Conservation (phyloP, 2,888 invertebrate species). For the Automeris io region DNA sequence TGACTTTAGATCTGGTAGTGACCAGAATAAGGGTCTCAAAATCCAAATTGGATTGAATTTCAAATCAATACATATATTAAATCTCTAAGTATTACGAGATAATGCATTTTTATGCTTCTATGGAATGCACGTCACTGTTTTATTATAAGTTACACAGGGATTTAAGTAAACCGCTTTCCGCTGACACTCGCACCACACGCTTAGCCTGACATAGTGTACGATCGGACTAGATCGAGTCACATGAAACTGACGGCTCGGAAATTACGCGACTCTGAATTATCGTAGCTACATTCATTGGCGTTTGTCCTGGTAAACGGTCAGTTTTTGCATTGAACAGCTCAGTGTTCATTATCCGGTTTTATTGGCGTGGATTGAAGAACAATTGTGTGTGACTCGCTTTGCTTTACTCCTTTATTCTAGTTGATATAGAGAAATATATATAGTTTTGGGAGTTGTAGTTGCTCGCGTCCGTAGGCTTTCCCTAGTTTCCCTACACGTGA, state of each 20-base stretch:
- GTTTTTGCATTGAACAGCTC: background rate
- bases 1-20: too few species aligned
- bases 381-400: background rate
- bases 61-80: too few species aligned
- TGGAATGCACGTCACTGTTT: too few species aligned
- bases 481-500: too few species aligned
- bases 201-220: slow-evolving; percentile 21
- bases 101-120: too few species aligned
- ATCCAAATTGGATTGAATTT: too few species aligned
- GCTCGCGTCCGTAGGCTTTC: too few species aligned
- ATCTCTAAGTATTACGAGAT: too few species aligned
- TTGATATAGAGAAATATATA: too few species aligned
- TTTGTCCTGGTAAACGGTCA: slow-evolving; percentile 12
- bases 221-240: slow-evolving; percentile 25
- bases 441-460: too few species aligned
- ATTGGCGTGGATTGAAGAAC: slow-evolving; percentile 7
- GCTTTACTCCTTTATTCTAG: too few species aligned
- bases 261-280: slow-evolving; percentile 35
- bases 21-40: too few species aligned
- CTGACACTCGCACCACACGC: slow-evolving; percentile 12
- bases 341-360: slow-evolving; percentile 9
- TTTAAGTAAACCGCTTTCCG: background rate
- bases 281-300: slow-evolving; percentile 29
- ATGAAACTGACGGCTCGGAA: slow-evolving; percentile 36
- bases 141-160: background rate